Conservation (phyloP, 2,888 invertebrate species). For the Stenoptilia bipunctidactyla region DNA sequence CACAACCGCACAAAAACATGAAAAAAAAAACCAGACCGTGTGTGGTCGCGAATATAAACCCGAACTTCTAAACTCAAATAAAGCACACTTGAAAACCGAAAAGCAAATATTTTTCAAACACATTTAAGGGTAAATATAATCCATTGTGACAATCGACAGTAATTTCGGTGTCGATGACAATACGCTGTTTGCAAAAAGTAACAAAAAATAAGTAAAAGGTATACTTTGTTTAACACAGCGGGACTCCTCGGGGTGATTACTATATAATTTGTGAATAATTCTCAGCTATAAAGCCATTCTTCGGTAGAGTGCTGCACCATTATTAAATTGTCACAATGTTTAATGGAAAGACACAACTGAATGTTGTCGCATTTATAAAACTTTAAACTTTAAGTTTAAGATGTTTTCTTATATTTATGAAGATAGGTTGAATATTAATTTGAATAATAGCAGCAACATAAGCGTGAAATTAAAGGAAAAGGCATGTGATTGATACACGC, state of each 20-base stretch:
- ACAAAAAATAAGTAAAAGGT: conserved; percentile 22
- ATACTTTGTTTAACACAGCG: conserved; percentile 47
- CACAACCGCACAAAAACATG: conserved; percentile 33
- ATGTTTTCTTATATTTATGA: too few relatives aligned
- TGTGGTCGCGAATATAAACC: conserved; percentile 54
- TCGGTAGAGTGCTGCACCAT: conserved; percentile 27
- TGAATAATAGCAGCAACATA: not conserved
- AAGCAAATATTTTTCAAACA: conserved; percentile 69
- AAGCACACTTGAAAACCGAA: conserved; percentile 48
- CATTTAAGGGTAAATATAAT: conserved; percentile 43
- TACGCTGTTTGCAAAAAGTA: conserved; percentile 11
- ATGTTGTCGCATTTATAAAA: conserved; percentile 17
- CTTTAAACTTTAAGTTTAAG: not conserved
- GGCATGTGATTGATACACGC: conserved; percentile 10
- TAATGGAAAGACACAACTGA: conserved; percentile 20
- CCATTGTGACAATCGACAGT: conserved; percentile 52
- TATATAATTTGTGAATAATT: conserved; percentile 61
- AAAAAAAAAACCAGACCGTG: conserved; percentile 29
- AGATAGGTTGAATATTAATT: not conserved
- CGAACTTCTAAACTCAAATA: conserved; percentile 38
- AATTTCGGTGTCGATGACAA: conserved; percentile 65
- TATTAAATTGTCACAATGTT: conserved; percentile 53
- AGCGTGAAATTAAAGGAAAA: conserved; percentile 11
- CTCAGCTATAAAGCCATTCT: conserved; percentile 31
- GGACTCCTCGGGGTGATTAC: conserved; percentile 42